These are phyloP conservation scores for Carpatolechia fugitivella DNA, from an alignment of 2,888 invertebrate species.

Conservation along the genomic window DNA sequence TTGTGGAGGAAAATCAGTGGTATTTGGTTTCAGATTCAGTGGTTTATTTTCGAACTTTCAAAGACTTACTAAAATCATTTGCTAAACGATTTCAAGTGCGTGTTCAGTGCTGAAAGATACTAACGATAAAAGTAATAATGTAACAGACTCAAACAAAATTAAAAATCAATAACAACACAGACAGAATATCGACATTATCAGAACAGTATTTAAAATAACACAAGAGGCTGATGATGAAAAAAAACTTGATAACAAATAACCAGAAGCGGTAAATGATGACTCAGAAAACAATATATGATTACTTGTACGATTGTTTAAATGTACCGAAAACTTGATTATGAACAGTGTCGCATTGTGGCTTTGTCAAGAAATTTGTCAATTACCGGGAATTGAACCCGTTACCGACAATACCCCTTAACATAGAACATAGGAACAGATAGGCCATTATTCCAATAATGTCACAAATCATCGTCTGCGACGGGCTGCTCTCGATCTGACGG, in stretches of 20 bases:
- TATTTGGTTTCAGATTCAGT: slow-evolving; percentile 42
- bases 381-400: slow-evolving; percentile 53
- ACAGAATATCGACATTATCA: neutral
- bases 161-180: neutral
- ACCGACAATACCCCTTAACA: slow-evolving; percentile 64
- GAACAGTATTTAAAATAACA: slow-evolving; percentile 8
- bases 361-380: slow-evolving; percentile 61
- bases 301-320: neutral
- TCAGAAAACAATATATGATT: neutral
- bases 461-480: slow-evolving; percentile 63
- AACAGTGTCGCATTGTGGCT: slow-evolving; percentile 39
- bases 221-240: slow-evolving; percentile 17
- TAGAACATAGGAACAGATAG: slow-evolving; percentile 63
- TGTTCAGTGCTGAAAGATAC: neutral
- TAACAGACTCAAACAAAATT: neutral
- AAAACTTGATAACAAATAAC: slow-evolving; percentile 23
- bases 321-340: slow-evolving; percentile 43
- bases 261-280: slow-evolving; percentile 14
- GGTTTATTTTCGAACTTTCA: slow-evolving; percentile 26
- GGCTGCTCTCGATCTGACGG: neutral
- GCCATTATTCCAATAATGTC: slow-evolving; percentile 73
- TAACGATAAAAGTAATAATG: neutral
- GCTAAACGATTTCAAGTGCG: neutral
- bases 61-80: slow-evolving; percentile 6
- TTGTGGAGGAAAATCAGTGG: slow-evolving; percentile 38